phyloP scores from a whole-genome alignment of 2,797 vertebrate genomes.

The Miichthys miiuy region DNA sequence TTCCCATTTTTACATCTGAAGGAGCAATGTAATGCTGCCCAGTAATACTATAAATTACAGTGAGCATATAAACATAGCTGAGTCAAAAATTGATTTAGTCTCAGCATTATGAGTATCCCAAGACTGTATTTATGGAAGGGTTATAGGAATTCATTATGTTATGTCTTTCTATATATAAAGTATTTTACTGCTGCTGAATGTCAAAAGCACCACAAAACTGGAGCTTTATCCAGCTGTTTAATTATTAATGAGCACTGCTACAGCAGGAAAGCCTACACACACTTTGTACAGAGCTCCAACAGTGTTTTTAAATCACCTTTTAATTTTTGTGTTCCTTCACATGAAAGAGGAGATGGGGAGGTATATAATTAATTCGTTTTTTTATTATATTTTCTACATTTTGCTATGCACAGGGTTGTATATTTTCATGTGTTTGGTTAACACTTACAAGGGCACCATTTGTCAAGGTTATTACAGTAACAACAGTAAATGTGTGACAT shows the following conservation, averaged over 20 bases:
- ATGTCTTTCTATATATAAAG: neutral
- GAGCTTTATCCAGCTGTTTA: slow-evolving; percentile 14
- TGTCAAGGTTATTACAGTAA: neutral
- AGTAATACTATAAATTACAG: neutral
- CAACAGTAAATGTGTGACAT: slow-evolving; percentile 6
- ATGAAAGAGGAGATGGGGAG: neutral
- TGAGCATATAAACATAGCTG: neutral
- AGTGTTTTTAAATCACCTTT: neutral
- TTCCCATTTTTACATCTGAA: neutral
- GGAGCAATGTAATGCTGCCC: neutral
- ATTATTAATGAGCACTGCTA: slow-evolving; percentile 29
- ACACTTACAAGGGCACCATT: neutral
- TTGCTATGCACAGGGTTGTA: neutral
- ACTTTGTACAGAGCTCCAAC: neutral
- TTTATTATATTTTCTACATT: slow-evolving; percentile 4
- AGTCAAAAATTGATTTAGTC: neutral
- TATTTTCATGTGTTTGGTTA: neutral
- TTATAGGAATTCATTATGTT: neutral
- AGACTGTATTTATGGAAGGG: neutral
- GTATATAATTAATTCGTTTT: neutral
- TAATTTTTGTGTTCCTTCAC: neutral
- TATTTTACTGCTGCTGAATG: neutral
- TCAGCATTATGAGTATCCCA: neutral
- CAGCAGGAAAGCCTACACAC: slow-evolving; percentile 1
- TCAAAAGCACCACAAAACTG: neutral